Base-by-base conservation (phyloP, 2,888 invertebrate genomes). In the Xylota segnis region DNA sequence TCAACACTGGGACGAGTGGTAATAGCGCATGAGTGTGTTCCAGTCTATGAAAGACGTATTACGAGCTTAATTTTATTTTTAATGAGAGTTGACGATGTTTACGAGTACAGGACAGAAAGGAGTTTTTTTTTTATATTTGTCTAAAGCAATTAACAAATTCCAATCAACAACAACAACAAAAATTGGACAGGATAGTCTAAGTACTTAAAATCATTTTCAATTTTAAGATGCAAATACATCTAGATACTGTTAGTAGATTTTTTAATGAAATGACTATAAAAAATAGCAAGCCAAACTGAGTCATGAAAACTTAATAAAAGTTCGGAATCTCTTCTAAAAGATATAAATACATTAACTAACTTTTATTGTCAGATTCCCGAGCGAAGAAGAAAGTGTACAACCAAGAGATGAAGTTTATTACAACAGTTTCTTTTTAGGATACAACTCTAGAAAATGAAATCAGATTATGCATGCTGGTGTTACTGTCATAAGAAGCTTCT, bases 61-160 rank as follows among this genome's bases (percentile, higher is more conserved):
- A 47, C 10, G 12, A 47, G 16, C 47, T 18, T 47, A 65, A 47
- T 65, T 52, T 58, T 34, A 16, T n/a, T 58, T 54, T 58, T 58
- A 58, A 58, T 18, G 32, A 18, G 7, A 56, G 14, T 34, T 34
- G 34, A 58, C 3, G 52, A 16, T 27, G 12, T 23, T 23, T 50
- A 23, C 16, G 16, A 43, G n/a, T n/a, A 43, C 4, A n/a, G 5
- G 9, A 27, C 5, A 5, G 16, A 52, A 0, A 4, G 50, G 18
- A 27, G 50, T 43, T 43, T 4, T 43, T 10, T 50, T 5, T 12
- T 27, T 23, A 23, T 50, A 50, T n/a, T n/a, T n/a, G n/a, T 27
- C 12, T 23, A 5, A 27, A 50, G 27, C 23, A 50, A 10, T 50
- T 12, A 9, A 18, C 9, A 47, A 18, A 47, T 47, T 3, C 16